These are phyloP conservation scores for Drosophila paracracens DNA, from an alignment of 2,888 invertebrate genomes.

Conservation along the genomic window DNA sequence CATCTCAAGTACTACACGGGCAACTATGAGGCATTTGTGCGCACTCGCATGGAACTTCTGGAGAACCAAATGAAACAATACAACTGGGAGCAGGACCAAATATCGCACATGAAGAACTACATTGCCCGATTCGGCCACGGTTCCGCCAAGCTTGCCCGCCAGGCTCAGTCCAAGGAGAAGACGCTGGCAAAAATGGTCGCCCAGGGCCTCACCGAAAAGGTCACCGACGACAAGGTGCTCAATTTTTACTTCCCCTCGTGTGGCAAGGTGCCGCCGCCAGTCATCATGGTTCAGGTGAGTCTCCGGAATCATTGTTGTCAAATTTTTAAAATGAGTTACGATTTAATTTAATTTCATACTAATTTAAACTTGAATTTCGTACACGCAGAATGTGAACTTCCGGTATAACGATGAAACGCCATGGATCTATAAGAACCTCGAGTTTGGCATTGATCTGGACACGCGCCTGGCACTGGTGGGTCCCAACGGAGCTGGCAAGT, in stretches of 20 bases:
- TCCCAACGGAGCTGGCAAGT: constrained; percentile 99
- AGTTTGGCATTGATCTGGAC: constrained; percentile 99
- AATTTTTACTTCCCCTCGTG: constrained; percentile 98
- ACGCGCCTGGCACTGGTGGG: constrained; percentile 97
- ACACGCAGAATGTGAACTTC: constrained; percentile 94
- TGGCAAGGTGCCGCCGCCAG: constrained; percentile 98
- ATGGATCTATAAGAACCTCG: constrained; percentile 97
- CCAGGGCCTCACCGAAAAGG: constrained; percentile 98
- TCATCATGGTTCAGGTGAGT: constrained; percentile 97
- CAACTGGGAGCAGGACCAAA: constrained; percentile 99
- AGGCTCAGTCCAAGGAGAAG: constrained; percentile 99
- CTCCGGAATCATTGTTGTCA: neutral
- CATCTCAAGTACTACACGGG: constrained; percentile 97
- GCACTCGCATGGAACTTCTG: constrained; percentile 96
- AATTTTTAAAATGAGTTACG: neutral
- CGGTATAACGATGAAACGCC: constrained; percentile 94
- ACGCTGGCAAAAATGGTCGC: constrained; percentile 99
- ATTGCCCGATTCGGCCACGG: constrained; percentile 99
- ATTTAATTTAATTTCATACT: neutral
- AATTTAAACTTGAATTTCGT: neutral
- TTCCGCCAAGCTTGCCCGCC: constrained; percentile 98
- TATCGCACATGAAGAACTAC: constrained; percentile 99
- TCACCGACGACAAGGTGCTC: constrained; percentile 94
- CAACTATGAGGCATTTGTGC: constrained; percentile 98
- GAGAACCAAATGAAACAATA: constrained; percentile 99